These are phyloP conservation scores for Dasypolia templi DNA, from an alignment of 2,888 invertebrate species.

Conservation along the genomic window DNA sequence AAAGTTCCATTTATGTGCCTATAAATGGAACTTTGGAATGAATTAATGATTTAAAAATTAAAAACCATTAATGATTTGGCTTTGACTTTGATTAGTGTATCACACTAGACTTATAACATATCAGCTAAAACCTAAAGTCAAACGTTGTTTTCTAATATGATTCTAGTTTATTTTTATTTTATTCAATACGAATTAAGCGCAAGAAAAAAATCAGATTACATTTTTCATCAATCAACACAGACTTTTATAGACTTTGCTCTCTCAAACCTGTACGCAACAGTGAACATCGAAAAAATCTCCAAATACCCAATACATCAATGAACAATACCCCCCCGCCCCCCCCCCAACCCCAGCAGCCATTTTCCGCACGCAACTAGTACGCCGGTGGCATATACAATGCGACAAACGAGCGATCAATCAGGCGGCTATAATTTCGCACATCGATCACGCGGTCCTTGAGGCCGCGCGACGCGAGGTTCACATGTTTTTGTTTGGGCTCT, in stretches of 20 bases:
- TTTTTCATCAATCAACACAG: neutral
- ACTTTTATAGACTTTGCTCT: neutral
- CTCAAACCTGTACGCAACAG: neutral
- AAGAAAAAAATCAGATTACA: neutral
- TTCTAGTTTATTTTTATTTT: neutral
- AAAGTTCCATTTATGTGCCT: too few species aligned
- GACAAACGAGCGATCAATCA: constrained; percentile 50
- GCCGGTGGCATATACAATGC: constrained; percentile 30
- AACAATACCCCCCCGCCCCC: too few species aligned
- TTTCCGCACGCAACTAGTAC: constrained; percentile 41
- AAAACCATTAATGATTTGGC: too few species aligned
- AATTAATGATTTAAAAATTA: too few species aligned
- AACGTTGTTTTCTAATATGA: neutral
- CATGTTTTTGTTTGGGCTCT: constrained; percentile 36
- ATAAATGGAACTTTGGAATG: too few species aligned
- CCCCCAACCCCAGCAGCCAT: neutral
- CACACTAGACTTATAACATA: too few species aligned
- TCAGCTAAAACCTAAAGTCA: too few species aligned
- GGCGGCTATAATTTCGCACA: constrained; percentile 31
- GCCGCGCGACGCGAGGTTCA: constrained; percentile 10
- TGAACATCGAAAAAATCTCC: constrained; percentile 4
- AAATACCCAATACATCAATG: constrained; percentile 34
- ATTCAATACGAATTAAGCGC: neutral
- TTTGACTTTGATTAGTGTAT: too few species aligned
- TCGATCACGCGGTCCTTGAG: constrained; percentile 39